These are phyloP conservation scores for Geopemphigus sp. DNA, from an alignment of 1,140 invertebrate species.

Conservation along the genomic window DNA sequence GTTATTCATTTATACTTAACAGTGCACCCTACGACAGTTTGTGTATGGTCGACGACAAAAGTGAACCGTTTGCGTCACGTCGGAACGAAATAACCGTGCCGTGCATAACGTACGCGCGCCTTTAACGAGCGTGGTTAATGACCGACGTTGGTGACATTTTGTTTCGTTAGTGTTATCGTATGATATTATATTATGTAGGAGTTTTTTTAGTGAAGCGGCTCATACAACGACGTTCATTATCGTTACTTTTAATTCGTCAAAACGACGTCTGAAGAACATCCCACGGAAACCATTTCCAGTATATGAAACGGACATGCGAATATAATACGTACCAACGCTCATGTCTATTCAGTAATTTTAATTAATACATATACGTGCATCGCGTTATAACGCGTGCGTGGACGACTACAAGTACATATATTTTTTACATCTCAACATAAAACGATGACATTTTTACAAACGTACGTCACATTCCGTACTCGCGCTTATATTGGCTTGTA, in stretches of 20 bases:
- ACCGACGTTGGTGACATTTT: slow-evolving; percentile 31
- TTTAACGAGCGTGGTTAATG: slow-evolving; percentile 22
- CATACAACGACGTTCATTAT: slow-evolving; percentile 6
- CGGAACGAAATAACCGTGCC: neutral
- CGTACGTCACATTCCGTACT: neutral
- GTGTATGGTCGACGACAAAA: neutral
- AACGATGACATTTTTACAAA: too few species aligned
- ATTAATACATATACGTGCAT: neutral
- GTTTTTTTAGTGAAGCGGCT: neutral
- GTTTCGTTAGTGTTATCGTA: neutral
- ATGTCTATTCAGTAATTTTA: neutral
- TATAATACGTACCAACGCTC: neutral
- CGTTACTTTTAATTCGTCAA: slow-evolving; percentile 30
- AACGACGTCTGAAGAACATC: neutral
- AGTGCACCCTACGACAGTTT: neutral
- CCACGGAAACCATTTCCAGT: neutral
- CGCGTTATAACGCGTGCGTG: too few species aligned
- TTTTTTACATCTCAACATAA: too few species aligned
- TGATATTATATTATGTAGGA: neutral
- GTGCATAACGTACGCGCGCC: too few species aligned
- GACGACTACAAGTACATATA: too few species aligned
- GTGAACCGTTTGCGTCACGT: too few species aligned
- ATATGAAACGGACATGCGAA: slow-evolving; percentile 4
- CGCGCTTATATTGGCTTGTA: too few species aligned
- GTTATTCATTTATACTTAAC: neutral